Conservation (phyloP, 2,797 vertebrate species). For the Ceryle rudis region DNA sequence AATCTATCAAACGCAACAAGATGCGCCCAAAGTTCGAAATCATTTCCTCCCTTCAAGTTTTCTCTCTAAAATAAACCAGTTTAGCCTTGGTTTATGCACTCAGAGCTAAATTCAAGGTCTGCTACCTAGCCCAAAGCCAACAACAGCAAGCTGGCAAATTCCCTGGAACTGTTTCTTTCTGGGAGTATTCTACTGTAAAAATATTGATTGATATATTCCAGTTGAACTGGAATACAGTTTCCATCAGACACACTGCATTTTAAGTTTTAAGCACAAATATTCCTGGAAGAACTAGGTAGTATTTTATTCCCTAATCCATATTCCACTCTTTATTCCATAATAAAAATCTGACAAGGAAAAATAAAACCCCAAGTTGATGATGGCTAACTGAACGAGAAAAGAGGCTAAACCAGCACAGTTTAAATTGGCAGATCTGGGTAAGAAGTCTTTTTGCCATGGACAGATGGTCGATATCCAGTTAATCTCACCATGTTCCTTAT, state of each 20-base stretch:
- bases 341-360: background rate
- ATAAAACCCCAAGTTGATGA: background rate
- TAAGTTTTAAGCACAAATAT: background rate
- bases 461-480: background rate
- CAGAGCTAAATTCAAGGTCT: background rate
- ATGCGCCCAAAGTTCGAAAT: background rate
- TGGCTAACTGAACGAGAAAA: background rate
- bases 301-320: background rate
- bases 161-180: background rate
- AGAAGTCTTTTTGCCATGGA: background rate
- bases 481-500: background rate
- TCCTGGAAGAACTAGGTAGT: background rate
- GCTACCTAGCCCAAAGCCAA: background rate
- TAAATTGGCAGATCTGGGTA: background rate
- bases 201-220: background rate
- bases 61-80: background rate
- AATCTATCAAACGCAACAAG: background rate
- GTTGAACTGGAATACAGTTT: background rate
- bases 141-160: background rate
- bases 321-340: background rate
- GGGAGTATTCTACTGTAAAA: background rate
- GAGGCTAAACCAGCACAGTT: background rate
- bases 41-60: background rate
- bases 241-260: background rate
- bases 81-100: background rate